Conservation (phyloP, 2,113 vertebrate genomes). For the Sander lucioperca region DNA sequence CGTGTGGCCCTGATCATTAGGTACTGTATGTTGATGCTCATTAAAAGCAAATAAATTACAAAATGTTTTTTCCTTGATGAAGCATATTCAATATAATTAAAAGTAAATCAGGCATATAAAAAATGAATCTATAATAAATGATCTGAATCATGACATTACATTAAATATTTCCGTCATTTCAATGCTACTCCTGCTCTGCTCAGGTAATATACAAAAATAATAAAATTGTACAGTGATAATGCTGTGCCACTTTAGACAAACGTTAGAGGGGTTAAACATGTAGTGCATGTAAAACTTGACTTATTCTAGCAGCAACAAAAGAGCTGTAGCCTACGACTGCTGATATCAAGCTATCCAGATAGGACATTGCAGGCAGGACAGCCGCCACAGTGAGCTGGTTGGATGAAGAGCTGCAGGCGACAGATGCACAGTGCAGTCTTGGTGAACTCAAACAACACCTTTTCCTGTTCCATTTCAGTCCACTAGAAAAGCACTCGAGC, state of each 20-base stretch:
- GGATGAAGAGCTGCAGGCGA: background rate
- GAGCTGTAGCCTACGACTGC: background rate
- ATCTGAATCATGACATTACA: background rate
- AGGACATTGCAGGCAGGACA: background rate
- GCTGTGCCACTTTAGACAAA: background rate
- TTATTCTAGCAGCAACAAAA: no score
- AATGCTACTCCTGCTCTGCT: background rate
- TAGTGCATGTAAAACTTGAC: no score
- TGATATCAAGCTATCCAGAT: background rate
- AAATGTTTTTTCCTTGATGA: background rate
- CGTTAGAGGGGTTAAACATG: background rate
- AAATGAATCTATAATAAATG: no score
- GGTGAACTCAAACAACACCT: background rate
- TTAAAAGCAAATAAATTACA: no score
- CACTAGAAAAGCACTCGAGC: no score
- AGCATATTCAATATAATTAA: background rate
- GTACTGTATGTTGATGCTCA: no score
- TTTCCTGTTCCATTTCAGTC: background rate
- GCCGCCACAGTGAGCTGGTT: background rate
- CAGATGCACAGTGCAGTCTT: background rate
- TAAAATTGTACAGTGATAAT: background rate
- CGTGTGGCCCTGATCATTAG: no score
- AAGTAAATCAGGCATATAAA: background rate
- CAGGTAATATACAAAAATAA: no score
- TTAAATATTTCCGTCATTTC: background rate